Evolutionary conservation across 2,888 invertebrate species (phyloP).

Genomic region (Trilocha varians): DNA sequence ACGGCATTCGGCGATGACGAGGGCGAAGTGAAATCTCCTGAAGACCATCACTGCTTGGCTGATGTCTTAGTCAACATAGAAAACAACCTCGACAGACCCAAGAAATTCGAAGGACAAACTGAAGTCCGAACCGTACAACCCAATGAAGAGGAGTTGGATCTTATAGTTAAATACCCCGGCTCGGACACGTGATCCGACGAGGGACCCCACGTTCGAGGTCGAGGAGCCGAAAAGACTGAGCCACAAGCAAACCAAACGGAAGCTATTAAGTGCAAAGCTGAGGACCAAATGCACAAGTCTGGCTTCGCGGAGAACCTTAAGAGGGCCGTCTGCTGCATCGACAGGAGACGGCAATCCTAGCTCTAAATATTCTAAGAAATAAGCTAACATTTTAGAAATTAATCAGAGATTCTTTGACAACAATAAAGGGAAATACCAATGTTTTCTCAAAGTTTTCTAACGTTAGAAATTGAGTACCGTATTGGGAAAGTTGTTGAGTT

Average conservation of each 20-base stretch:
- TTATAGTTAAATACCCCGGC: constrained; percentile 62
- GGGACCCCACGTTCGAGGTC: constrained; percentile 31
- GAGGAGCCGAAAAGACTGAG: constrained; percentile 49
- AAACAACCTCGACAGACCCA: constrained; percentile 56
- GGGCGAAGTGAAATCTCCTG: constrained; percentile 44
- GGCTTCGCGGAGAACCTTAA: constrained; percentile 62
- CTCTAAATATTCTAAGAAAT: too few relatives aligned
- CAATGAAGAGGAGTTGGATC: constrained; percentile 59
- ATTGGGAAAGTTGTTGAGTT: neutral
- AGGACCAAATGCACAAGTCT: constrained; percentile 49
- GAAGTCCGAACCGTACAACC: constrained; percentile 48
- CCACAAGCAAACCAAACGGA: constrained; percentile 28
- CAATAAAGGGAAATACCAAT: too few relatives aligned
- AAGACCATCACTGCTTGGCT: constrained; percentile 49
- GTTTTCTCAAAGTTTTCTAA: neutral
- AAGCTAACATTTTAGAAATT: too few relatives aligned
- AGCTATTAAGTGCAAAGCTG: constrained; percentile 35
- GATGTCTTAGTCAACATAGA: constrained; percentile 64
- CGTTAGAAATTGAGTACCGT: neutral
- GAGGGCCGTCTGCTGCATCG: constrained; percentile 63
- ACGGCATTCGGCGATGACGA: constrained; percentile 33
- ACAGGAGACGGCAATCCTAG: constrained; percentile 59
- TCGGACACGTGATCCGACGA: constrained; percentile 72
- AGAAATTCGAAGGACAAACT: constrained; percentile 46
- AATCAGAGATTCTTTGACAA: too few relatives aligned